Evolutionary conservation across 2,113 vertebrate genomes (phyloP).

Genomic region (Glaucidium brasilianum): DNA sequence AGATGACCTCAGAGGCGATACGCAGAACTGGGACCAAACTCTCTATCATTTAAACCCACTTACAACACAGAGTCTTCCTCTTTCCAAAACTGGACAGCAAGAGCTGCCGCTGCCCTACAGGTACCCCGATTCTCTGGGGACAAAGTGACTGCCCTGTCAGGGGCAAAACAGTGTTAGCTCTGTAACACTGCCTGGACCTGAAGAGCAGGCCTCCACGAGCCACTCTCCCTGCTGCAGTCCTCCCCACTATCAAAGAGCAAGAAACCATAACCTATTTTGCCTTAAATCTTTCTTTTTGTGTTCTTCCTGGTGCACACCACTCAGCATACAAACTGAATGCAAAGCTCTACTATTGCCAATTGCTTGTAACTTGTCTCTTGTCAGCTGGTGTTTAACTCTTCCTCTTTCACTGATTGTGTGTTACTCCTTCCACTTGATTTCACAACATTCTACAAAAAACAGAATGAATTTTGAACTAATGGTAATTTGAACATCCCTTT

Average conservation of each 20-base stretch:
- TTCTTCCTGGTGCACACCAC: not conserved
- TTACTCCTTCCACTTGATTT: slow-evolving; percentile 17
- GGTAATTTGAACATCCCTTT: not conserved
- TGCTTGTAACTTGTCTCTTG: not conserved
- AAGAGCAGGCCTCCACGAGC: not conserved
- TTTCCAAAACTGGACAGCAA: not conserved
- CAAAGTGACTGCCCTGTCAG: not conserved
- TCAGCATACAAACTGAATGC: not conserved
- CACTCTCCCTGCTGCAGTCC: not conserved
- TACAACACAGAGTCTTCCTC: not conserved
- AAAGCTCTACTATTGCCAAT: not conserved
- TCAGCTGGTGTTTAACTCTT: not conserved
- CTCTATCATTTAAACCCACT: not conserved
- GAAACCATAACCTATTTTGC: not conserved
- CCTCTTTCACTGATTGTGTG: not conserved
- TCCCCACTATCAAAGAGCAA: not conserved
- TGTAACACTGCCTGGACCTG: not conserved
- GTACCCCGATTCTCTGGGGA: not conserved
- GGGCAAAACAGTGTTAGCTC: not conserved
- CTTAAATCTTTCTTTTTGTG: not conserved
- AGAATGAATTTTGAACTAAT: not conserved
- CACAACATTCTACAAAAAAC: not conserved
- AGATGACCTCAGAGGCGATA: not conserved
- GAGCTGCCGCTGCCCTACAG: not conserved
- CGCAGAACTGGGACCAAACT: not conserved